Evolutionary conservation across 2,113 vertebrate species (phyloP), one percentile per base, ranked within the genome.

Genomic region (Caretta caretta): DNA sequence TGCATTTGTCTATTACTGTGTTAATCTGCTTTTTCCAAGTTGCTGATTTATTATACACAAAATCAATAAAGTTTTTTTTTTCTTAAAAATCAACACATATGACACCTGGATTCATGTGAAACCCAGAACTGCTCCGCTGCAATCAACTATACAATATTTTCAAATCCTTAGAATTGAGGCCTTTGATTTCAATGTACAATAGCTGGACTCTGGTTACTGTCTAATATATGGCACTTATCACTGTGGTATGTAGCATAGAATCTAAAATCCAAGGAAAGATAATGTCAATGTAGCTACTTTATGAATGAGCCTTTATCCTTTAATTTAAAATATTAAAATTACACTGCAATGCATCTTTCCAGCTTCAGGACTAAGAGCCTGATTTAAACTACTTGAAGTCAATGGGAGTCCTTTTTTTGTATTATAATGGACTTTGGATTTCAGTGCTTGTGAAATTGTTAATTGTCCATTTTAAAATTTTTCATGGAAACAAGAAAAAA

Each of bases 401-500:
- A 72, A 9, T 9, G 14, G 80, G 38, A 24, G 82, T n/a, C 35
- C 94, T 86, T 17, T 56, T 78, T 14, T 14, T 49, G 91, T 87
- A 86, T 75, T 92, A 92, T 91, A 57, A 86, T 82, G 62, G 90
- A 46, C 49, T 94, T 94, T 62, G 59, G 57, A 13, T 92, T 72
- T 88, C 81, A 94, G 38, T 24, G 3, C 51, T 94, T 46, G 62
- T 91, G 93, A 89, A 42, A 35, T 87, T 95, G 81, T 90, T 62
- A 84, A 92, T 87, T 80, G 46, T 90, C 72, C 88, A 14, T 96
- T 95, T 95, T 62, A 90, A 88, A 94, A 75, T 85, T 86, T 88
- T 90, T 81, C 56, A 83, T 90, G 93, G 14, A 72, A 93, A 57
- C 10, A 46, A 56, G 85, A 94, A 90, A 65, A 54, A 54, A 93